Conservation (phyloP, 2,797 vertebrate genomes). For the Chanos chanos region DNA sequence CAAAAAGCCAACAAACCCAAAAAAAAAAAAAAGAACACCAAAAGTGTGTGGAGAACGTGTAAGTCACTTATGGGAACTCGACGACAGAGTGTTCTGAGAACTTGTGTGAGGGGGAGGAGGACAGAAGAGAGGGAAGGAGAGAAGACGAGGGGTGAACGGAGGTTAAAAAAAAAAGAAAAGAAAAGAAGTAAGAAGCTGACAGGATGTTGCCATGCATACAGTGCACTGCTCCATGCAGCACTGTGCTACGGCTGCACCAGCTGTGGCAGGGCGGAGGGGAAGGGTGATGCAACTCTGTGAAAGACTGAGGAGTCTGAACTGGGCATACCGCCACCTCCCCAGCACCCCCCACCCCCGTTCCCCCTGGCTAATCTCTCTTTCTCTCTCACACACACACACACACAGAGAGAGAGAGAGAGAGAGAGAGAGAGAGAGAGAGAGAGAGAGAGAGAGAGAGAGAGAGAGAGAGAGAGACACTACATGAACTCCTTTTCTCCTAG, state of each 20-base stretch:
- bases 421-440: not conserved
- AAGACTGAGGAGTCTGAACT: too few species aligned
- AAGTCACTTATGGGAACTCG: too few species aligned
- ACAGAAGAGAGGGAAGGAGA: not conserved
- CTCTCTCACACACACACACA: not conserved
- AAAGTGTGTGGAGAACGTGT: too few species aligned
- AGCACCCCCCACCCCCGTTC: too few species aligned
- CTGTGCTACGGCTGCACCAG: not conserved
- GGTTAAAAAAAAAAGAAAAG: not conserved
- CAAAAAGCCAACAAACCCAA: too few species aligned
- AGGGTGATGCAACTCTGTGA: conserved; percentile 35
- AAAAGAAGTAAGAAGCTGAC: not conserved
- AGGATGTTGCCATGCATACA: too few species aligned
- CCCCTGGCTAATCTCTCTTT: not conserved
- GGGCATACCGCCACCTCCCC: too few species aligned
- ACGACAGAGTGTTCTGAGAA: too few species aligned
- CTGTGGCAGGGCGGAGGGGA: conserved; percentile 23
- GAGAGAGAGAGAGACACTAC: too few species aligned
- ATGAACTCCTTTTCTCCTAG: too few species aligned
- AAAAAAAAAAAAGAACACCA: too few species aligned
- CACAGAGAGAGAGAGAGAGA: not conserved
- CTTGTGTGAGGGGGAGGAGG: not conserved
- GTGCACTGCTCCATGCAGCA: not conserved
- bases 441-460: not conserved
- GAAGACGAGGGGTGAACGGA: not conserved